Percentiles rank a stretch among this genome's conserved stretches.
phyloP scores from a whole-genome alignment of 1,140 invertebrate genomes.

The Drosophila arawakana region DNA sequence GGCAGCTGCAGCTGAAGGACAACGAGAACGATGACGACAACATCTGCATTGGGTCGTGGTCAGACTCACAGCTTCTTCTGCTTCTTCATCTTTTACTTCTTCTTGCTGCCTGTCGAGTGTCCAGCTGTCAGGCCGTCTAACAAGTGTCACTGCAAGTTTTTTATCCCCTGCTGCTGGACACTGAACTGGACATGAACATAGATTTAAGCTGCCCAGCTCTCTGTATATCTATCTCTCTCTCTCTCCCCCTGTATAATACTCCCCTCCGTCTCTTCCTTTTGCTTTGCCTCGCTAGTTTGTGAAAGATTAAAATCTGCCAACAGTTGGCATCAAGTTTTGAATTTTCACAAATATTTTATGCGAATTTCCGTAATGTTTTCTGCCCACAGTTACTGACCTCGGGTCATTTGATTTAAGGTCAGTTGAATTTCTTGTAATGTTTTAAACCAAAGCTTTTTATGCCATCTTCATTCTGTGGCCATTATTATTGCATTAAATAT shows the following conservation, averaged over 20 bases:
- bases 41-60: conserved; percentile 70
- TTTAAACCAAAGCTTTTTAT: conserved; percentile 51
- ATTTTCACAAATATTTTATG: conserved; percentile 74
- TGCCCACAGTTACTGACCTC: conserved; percentile 33
- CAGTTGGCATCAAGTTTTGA: conserved; percentile 80
- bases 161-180: conserved; percentile 55
- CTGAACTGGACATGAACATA: conserved; percentile 50
- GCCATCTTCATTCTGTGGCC: conserved; percentile 4
- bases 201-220: conserved; percentile 31
- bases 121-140: conserved; percentile 80
- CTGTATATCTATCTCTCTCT: conserved; percentile 1
- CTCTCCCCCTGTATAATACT: conserved; percentile 3
- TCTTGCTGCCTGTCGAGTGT: conserved; percentile 38
- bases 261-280: conserved; percentile 1
- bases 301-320: conserved; percentile 83
- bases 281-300: conserved; percentile 58
- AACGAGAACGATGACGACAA: conserved; percentile 71
- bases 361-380: conserved; percentile 28
- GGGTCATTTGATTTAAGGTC: conserved; percentile 70
- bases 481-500: background rate
- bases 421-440: conserved; percentile 64
- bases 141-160: conserved; percentile 81
- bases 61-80: conserved; percentile 36
- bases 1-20: conserved; percentile 75
- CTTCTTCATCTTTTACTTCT: too few species aligned